phyloP scores from a whole-genome alignment of 2,113 vertebrate genomes.

The Platycercus adscitus region DNA sequence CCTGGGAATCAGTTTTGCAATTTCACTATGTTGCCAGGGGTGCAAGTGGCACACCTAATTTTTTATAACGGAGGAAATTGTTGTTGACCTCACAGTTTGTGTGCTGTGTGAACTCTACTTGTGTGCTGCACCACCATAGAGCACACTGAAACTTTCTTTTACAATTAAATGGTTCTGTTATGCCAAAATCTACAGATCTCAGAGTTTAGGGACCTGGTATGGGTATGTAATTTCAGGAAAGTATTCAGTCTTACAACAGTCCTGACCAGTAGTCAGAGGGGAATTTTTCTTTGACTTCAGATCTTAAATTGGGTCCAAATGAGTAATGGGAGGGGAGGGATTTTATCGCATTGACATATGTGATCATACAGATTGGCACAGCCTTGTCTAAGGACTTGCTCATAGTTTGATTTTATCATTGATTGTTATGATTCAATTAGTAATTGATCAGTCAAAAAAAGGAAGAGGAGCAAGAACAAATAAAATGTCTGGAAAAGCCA shows the following conservation, averaged over 20 bases:
- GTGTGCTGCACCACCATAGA: neutral
- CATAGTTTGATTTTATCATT: neutral
- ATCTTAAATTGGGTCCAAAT: neutral
- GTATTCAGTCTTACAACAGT: neutral
- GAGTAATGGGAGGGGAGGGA: neutral
- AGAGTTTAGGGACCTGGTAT: neutral
- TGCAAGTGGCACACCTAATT: neutral
- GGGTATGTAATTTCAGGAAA: neutral
- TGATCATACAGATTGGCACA: neutral
- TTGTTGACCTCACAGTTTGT: neutral
- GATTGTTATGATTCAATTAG: neutral
- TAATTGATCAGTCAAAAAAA: neutral
- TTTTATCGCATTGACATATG: neutral
- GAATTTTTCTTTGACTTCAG: neutral
- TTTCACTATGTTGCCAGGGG: neutral
- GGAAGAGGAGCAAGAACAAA: neutral
- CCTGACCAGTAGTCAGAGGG: neutral
- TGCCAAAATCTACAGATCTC: neutral
- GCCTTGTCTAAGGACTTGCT: neutral
- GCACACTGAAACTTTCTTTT: neutral
- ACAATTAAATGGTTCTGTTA: neutral
- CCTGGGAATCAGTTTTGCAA: neutral
- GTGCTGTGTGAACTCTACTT: neutral
- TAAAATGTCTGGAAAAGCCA: neutral
- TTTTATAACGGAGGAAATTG: neutral